These are phyloP conservation scores for Nesoenas mayeri DNA, from an alignment of 2,113 vertebrate species.

Conservation along the genomic window DNA sequence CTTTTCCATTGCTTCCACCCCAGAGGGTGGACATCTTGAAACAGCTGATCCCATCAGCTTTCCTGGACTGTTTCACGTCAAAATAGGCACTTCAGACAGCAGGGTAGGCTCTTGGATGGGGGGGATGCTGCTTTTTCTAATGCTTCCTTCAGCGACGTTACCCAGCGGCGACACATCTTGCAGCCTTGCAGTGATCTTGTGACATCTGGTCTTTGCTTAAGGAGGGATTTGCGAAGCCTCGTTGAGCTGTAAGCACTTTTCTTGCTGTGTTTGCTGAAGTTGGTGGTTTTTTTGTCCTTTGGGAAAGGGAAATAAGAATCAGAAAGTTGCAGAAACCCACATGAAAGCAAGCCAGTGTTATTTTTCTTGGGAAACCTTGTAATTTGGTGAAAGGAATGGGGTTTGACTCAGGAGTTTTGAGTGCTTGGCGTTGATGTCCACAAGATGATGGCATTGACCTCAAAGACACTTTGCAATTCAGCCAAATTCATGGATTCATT, in stretches of 20 bases:
- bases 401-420: slow-evolving; percentile 16
- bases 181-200: not conserved
- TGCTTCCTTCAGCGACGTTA: not conserved
- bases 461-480: not conserved
- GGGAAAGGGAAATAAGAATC: not conserved
- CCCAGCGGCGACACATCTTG: not conserved
- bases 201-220: slow-evolving; percentile 8
- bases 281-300: not conserved
- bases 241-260: slow-evolving; percentile 35
- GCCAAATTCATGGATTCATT: not conserved
- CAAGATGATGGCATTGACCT: not conserved
- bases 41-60: not conserved
- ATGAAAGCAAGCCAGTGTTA: slow-evolving; percentile 8
- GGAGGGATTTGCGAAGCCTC: not conserved
- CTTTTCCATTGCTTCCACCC: not conserved
- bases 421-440: not conserved
- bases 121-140: not conserved
- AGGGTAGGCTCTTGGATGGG: not conserved
- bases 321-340: slow-evolving; percentile 25
- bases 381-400: not conserved
- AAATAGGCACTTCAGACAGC: not conserved
- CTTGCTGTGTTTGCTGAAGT: slow-evolving; percentile 19
- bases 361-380: slow-evolving; percentile 30
- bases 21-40: not conserved
- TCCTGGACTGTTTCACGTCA: not conserved